Conservation (phyloP, 2,113 vertebrate genomes). For the Anoplopoma fimbria region DNA sequence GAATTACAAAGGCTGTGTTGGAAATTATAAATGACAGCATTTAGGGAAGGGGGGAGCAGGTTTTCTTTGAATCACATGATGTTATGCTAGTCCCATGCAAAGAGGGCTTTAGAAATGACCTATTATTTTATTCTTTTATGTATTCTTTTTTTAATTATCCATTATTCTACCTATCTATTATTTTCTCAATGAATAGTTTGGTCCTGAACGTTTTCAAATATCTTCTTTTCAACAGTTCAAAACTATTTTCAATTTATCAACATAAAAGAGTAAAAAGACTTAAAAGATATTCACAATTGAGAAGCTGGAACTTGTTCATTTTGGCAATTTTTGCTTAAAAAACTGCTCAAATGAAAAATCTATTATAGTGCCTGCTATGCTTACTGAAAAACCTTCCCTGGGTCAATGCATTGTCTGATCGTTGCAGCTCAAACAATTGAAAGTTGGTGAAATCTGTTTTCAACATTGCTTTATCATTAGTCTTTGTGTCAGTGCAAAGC, state of each 20-base stretch:
- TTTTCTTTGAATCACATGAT: background rate
- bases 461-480: background rate
- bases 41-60: too few relatives aligned
- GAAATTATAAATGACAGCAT: too few relatives aligned
- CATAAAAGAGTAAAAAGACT: background rate
- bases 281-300: background rate
- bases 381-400: background rate
- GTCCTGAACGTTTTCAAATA: background rate
- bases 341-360: background rate
- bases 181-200: background rate
- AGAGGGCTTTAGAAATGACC: background rate
- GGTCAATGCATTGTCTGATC: background rate
- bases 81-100: background rate
- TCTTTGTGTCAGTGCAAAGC: background rate
- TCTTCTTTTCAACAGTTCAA: background rate
- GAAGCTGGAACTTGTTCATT: background rate
- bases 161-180: background rate
- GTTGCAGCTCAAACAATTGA: background rate
- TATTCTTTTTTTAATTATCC: background rate
- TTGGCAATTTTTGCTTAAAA: background rate
- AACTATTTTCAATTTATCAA: background rate
- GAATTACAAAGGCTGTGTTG: background rate
- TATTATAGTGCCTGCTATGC: background rate
- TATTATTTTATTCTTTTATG: too few relatives aligned
- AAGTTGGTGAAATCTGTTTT: background rate